These are phyloP conservation scores for Diloba caeruleocephala DNA, from an alignment of 2,888 invertebrate genomes.

Conservation along the genomic window DNA sequence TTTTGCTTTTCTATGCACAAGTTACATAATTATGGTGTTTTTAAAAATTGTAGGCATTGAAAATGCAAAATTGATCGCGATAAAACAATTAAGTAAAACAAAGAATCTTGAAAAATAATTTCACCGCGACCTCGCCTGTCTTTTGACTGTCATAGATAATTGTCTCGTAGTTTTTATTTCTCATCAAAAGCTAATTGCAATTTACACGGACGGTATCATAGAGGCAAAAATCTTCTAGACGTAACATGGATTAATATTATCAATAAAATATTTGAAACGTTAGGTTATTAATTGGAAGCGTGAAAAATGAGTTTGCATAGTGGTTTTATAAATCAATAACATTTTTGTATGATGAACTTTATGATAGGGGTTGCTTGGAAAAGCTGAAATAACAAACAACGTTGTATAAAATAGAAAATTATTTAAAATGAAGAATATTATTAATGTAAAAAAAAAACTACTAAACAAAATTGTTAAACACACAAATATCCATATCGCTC, in stretches of 20 bases:
- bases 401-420: too few relatives aligned
- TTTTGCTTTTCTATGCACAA: too few relatives aligned
- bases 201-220: slow-evolving; percentile 4
- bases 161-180: slow-evolving; percentile 32
- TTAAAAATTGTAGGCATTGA: background rate
- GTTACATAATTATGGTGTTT: slow-evolving; percentile 4
- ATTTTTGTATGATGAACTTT: too few relatives aligned
- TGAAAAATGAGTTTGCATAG: background rate
- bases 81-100: slow-evolving; percentile 31
- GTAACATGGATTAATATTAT: background rate
- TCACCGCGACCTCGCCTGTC: slow-evolving; percentile 40
- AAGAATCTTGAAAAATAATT: slow-evolving; percentile 32
- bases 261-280: background rate
- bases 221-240: slow-evolving; percentile 12
- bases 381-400: too few relatives aligned
- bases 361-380: too few relatives aligned
- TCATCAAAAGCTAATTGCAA: slow-evolving; percentile 35
- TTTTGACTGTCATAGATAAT: slow-evolving; percentile 48
- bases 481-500: background rate
- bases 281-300: background rate
- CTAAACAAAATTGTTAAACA: too few relatives aligned
- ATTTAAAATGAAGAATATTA: too few relatives aligned
- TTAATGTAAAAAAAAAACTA: too few relatives aligned
- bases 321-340: background rate
- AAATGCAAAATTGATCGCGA: slow-evolving; percentile 17